phyloP scores from a whole-genome alignment of 1,140 invertebrate genomes.

The Drosophila pectinifera region DNA sequence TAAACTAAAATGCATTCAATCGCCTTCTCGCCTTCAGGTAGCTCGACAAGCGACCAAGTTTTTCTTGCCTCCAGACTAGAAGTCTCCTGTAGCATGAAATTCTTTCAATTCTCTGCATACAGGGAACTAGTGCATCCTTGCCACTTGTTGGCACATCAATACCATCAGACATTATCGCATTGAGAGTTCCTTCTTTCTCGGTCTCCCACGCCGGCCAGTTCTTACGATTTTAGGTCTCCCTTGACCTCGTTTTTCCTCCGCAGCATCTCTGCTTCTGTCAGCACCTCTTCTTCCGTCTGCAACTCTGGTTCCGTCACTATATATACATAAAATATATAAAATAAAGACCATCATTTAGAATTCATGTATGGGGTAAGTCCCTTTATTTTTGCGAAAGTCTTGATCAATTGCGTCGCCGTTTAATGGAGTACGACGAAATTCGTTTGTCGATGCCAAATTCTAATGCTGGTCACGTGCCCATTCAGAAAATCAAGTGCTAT shows the following conservation, averaged over 20 bases:
- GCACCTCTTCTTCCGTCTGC: not conserved
- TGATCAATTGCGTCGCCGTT: too few species aligned
- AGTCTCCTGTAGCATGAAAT: not conserved
- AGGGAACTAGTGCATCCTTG: not conserved
- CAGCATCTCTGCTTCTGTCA: not conserved
- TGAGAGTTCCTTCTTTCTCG: slow-evolving; percentile 4
- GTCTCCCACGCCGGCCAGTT: slow-evolving; percentile 3
- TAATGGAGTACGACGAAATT: too few species aligned
- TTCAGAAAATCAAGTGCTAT: too few species aligned
- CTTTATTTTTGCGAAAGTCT: too few species aligned
- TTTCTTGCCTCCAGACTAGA: too few species aligned
- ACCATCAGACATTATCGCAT: not conserved
- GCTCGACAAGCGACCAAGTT: too few species aligned
- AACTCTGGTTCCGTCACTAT: too few species aligned
- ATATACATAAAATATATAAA: too few species aligned
- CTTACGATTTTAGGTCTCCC: not conserved
- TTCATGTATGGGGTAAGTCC: too few species aligned
- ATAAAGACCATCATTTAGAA: too few species aligned
- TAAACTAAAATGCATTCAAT: not conserved
- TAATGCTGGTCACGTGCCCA: too few species aligned
- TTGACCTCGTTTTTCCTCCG: not conserved
- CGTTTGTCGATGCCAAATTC: too few species aligned
- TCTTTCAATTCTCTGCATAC: not conserved
- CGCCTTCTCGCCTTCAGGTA: not conserved
- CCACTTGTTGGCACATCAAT: not conserved